Evolutionary conservation across 2,888 invertebrate species (phyloP), one percentile per base, ranked within the genome.

Genomic region (Thalpophila matura): DNA sequence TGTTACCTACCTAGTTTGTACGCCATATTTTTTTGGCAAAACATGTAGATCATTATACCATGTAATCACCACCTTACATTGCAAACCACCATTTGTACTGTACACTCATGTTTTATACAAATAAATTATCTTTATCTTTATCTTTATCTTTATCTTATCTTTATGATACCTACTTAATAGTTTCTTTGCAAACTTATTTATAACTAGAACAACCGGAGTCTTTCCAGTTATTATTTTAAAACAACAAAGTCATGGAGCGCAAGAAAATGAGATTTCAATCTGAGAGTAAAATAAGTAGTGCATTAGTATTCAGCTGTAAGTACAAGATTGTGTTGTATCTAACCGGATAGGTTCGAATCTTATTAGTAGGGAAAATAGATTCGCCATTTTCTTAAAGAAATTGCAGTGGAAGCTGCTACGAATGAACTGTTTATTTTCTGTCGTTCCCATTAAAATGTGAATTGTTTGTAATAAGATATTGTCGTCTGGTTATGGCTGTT

Each of bases 271-370:
- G 67, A 54, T 79, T 79, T 64, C 55, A 64, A 77, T 61, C 50
- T 43, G 46, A 58, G 18, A 72, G 31, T 50, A 56, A 45, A 72
- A 61, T 64, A 74, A 60, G 50, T 42, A 69, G 72, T 69, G 55
- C 80, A 79, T 80, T 72, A 67, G 76, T 73, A 79, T 78, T 74
- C 78, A 51, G 42, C 14, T 60, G 75, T 62, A 59, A 62, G 55
- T 58, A 42, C 42, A 56, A 61, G 29, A 64, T 64, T 62, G 59
- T 51, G 42, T 62, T 70, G 59, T 62, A 56, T 72, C 76, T 64
- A 51, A 45, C 69, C 60, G 42, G 45, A 57, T 63, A 68, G 59
- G 43, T 67, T 51, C 42, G 37, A 68, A 78, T 77, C 75, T 74
- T 62, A 80, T 78, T 80, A 69, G 29, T 33, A 56, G 26, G 7